phyloP scores from a whole-genome alignment of 2,113 vertebrate species.

The Strix uralensis region DNA sequence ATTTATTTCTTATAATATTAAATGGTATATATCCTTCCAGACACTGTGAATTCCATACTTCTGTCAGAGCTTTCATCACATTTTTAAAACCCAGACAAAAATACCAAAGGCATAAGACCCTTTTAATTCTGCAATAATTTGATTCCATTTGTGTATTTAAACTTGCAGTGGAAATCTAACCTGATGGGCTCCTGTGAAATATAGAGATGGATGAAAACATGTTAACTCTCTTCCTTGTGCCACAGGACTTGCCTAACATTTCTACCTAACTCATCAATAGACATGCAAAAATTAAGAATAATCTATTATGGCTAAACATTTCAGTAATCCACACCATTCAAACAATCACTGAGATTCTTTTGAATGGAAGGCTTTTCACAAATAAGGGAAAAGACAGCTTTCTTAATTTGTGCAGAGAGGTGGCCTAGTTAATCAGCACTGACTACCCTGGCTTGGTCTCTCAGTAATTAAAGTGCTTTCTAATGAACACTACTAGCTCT shows the following conservation, averaged over 20 bases:
- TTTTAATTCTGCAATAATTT: constrained; percentile 40
- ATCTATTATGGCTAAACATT: constrained; percentile 21
- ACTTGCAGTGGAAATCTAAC: constrained; percentile 33
- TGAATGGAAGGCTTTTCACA: constrained; percentile 42
- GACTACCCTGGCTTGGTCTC: constrained; percentile 50
- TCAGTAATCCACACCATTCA: constrained; percentile 23
- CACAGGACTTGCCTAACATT: neutral
- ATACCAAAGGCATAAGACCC: neutral
- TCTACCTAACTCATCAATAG: neutral
- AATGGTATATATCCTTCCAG: neutral
- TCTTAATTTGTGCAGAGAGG: constrained; percentile 50
- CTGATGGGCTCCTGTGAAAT: constrained; percentile 47
- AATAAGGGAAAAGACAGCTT: constrained; percentile 1
- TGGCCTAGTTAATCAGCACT: constrained; percentile 63
- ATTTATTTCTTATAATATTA: neutral
- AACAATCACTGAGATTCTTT: constrained; percentile 36
- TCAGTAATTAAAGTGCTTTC: constrained; percentile 66
- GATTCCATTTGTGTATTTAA: constrained; percentile 40
- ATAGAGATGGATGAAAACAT: constrained; percentile 26
- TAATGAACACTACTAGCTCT: constrained; percentile 52
- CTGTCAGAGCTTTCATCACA: neutral
- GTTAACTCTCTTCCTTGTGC: neutral
- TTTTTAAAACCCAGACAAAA: constrained; percentile 9
- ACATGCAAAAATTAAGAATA: constrained; percentile 37
- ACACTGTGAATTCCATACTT: neutral